Evolutionary conservation across 1,140 invertebrate species (phyloP).

Genomic region (Paramacrobiotus metropolitanus): DNA sequence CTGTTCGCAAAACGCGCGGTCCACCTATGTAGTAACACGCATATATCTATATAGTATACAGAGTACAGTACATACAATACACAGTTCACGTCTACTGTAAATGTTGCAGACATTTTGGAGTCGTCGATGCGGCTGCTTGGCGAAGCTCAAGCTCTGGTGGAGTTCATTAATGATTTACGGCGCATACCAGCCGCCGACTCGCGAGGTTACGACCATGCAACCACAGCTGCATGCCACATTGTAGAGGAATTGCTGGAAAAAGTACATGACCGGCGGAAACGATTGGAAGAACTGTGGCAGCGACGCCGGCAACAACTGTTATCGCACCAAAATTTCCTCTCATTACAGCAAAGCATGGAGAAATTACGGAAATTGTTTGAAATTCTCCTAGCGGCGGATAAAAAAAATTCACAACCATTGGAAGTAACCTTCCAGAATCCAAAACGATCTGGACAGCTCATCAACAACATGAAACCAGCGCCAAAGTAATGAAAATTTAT

Average conservation of each 20-base stretch:
- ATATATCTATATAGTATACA: too few relatives aligned
- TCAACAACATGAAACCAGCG: neutral
- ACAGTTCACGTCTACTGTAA: too few relatives aligned
- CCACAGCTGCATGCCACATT: conserved; percentile 25
- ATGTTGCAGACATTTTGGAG: conserved; percentile 39
- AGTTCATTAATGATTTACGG: conserved; percentile 27
- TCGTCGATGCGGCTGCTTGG: conserved; percentile 46
- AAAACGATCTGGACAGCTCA: neutral
- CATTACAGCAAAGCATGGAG: conserved; percentile 45
- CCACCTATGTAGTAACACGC: too few relatives aligned
- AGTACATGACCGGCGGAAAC: conserved; percentile 45
- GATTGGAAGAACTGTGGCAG: conserved; percentile 46
- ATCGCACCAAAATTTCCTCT: conserved; percentile 13
- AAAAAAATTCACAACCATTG: neutral
- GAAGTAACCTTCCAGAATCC: neutral
- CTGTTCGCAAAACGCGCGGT: too few relatives aligned
- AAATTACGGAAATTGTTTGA: conserved; percentile 43
- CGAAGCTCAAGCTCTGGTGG: conserved; percentile 47
- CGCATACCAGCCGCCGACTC: conserved; percentile 9
- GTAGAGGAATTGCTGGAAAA: conserved; percentile 27
- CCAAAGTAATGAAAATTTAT: too few relatives aligned
- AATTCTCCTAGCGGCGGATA: conserved; percentile 42
- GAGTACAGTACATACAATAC: too few relatives aligned
- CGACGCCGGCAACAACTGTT: conserved; percentile 29
- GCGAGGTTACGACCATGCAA: conserved; percentile 17